Evolutionary conservation across 2,888 invertebrate genomes (phyloP), one percentile per base, ranked within the genome.

Genomic region (Tenthredo mesomela): DNA sequence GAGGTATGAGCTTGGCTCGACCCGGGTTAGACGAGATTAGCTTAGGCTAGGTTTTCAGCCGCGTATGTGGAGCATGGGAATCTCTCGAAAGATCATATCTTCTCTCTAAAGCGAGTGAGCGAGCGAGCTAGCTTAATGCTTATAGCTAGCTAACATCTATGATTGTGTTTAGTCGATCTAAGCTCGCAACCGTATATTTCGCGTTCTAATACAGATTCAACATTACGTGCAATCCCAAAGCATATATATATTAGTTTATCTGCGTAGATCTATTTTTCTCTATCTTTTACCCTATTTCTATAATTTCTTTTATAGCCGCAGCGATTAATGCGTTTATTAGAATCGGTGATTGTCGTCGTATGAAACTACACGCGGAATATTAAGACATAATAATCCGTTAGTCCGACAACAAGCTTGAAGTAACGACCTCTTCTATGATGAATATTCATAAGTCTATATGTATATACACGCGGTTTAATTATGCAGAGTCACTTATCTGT

Each of bases 51-150:
- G 67, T 33, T 67, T 73, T 21, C 37, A 73, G 43, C 67, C 65
- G 40, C 82, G 82, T 82, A 82, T 82, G 82, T 82, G 82, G 82
- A 82, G 82, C 82, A 82, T 82, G 82, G 82, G 82, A 82, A 82
- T 82, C 50, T 82, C 67, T 82, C 47, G 15, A 47, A 82, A 82
- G 82, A 82, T 82, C 67, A 65, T 82, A 82, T 82, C 82, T 65
- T 50, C 80, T 50, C 50, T 73, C 21, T 43, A 40, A 73, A 73
- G 40, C 43, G 25, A 40, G 43, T n/a, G 6, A 50, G 40, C 43
- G 1, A 58, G 58, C 21, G 9, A 43, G 73, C 43, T n/a, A 40
- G 73, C 73, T n/a, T n/a, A n/a, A n/a, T n/a, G n/a, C n/a, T n/a
- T n/a, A n/a, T 43, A 71, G 21, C 33, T 40, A 10, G 71, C 71